A percentile compares a stretch with the other conserved stretches of the same genome.
Evolutionary conservation across 1,140 invertebrate genomes (phyloP).

Genomic region (Arctopsyche grandis): DNA sequence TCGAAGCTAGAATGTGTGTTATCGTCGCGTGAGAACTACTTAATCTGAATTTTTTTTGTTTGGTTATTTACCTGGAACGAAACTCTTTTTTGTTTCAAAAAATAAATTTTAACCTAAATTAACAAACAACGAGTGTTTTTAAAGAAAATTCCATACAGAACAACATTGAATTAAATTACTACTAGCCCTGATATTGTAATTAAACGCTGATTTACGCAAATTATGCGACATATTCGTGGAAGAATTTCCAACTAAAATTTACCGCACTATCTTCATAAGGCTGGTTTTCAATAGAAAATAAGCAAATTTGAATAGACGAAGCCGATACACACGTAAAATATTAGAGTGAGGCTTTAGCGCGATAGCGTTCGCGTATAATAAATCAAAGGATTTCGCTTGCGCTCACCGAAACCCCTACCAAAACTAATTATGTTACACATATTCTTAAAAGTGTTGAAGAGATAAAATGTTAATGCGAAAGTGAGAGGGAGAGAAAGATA

Average conservation of each 20-base stretch:
- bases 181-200: too few species aligned
- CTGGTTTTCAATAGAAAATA: too few species aligned
- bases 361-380: conserved; percentile 29
- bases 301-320: conserved; percentile 16
- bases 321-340: conserved; percentile 7
- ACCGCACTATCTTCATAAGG: too few species aligned
- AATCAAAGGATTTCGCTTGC: conserved; percentile 41
- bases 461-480: conserved; percentile 45
- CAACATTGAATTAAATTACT: too few species aligned
- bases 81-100: conserved; percentile 24
- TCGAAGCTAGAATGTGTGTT: conserved; percentile 34
- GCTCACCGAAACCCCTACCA: conserved; percentile 32
- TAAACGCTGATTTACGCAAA: background rate
- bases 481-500: too few species aligned
- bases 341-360: conserved; percentile 7
- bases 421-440: conserved; percentile 46
- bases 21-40: conserved; percentile 44
- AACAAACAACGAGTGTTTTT: background rate
- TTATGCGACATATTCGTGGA: background rate
- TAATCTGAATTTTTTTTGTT: background rate
- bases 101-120: background rate
- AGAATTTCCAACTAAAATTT: too few species aligned
- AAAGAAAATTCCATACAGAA: too few species aligned
- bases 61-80: conserved; percentile 12
- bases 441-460: conserved; percentile 42